Evolutionary conservation across 2,113 vertebrate genomes (phyloP).

Genomic region (Paradoxurus hermaphroditus): DNA sequence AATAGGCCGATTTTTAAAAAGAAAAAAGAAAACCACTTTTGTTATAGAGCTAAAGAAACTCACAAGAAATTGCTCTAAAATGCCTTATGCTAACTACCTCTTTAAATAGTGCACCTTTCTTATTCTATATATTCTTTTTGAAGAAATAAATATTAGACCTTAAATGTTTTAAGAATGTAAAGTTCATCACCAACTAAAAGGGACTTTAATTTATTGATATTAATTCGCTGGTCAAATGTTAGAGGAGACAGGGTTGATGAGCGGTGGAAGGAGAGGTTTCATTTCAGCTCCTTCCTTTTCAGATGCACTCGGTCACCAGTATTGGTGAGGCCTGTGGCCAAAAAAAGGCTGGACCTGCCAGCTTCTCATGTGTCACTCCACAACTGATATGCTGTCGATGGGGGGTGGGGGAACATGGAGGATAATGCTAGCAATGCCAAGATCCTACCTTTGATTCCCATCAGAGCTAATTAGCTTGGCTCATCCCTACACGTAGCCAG

Average conservation of each 20-base stretch:
- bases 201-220: neutral
- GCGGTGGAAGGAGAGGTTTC: neutral
- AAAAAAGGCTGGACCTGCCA: neutral
- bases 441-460: neutral
- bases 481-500: neutral
- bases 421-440: neutral
- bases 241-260: neutral
- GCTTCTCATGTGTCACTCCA: neutral
- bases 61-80: neutral
- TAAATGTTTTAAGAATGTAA: neutral
- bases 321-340: neutral
- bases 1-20: no score
- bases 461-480: constrained; percentile 53
- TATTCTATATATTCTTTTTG: neutral
- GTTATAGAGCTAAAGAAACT: neutral
- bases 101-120: neutral
- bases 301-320: neutral
- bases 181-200: neutral
- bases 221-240: neutral
- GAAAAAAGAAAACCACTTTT: neutral
- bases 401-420: neutral
- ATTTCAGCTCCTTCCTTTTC: neutral
- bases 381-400: neutral
- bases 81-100: neutral
- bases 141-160: neutral